These are phyloP conservation scores for Dysidea cf. avara DNA, from an alignment of 37 sponge, comb jelly and placozoan genomes.

Conservation along the genomic window DNA sequence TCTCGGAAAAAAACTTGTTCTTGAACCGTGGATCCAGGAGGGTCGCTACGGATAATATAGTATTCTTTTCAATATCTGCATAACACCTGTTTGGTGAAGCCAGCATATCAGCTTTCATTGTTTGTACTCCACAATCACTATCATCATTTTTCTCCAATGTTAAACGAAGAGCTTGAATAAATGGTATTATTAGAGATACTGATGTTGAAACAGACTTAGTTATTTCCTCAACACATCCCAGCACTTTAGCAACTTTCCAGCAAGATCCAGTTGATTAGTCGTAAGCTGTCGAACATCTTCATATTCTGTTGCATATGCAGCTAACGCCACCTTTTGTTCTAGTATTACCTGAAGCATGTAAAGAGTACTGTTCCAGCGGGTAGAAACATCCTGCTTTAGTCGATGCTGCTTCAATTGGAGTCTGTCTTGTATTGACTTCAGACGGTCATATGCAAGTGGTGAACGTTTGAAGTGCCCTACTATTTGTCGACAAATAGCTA, in stretches of 20 bases:
- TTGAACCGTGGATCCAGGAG: slow-evolving; percentile 8
- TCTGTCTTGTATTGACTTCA: slow-evolving; percentile 14
- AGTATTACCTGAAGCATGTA: slow-evolving; percentile 17
- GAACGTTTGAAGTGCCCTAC: slow-evolving; percentile 40
- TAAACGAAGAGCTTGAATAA: slow-evolving; percentile 8
- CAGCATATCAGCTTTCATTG: slow-evolving; percentile 10
- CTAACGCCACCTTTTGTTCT: slow-evolving; percentile 30
- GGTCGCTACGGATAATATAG: neutral
- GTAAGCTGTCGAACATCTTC: slow-evolving; percentile 7
- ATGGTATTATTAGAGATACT: slow-evolving; percentile 4
- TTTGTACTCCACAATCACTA: neutral
- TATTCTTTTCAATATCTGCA: slow-evolving; percentile 1
- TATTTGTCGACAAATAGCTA: slow-evolving; percentile 25
- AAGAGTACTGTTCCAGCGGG: slow-evolving; percentile 9
- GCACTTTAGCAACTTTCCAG: neutral
- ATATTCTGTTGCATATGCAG: slow-evolving; percentile 13
- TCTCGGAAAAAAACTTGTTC: slow-evolving; percentile 1
- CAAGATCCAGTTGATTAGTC: slow-evolving; percentile 2
- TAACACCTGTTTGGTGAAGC: neutral
- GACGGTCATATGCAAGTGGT: slow-evolving; percentile 2
- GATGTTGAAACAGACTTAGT: slow-evolving; percentile 20
- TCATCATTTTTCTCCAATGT: slow-evolving; percentile 3
- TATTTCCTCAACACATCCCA: slow-evolving; percentile 4
- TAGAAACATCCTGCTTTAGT: slow-evolving; percentile 14
- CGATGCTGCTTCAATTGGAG: slow-evolving; percentile 24